A percentile compares a stretch with the other conserved stretches of the same genome.
These are phyloP conservation scores for Malurus alboscapulatus DNA, from an alignment of 2,113 vertebrate genomes.

Conservation along the genomic window DNA sequence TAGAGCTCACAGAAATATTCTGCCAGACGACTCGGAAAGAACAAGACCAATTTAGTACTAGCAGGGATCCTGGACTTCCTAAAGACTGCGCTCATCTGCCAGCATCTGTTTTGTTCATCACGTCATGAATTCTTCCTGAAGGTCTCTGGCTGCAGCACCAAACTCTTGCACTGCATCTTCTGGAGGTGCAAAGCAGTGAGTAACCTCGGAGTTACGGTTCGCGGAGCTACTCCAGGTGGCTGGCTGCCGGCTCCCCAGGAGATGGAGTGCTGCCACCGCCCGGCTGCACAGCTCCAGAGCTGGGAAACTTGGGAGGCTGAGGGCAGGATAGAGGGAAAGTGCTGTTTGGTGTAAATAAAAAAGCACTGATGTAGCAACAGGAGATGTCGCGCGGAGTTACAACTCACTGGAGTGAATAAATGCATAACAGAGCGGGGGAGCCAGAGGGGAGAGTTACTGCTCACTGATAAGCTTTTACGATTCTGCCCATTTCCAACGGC, in stretches of 20 bases:
- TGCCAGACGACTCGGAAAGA: not conserved
- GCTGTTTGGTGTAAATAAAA: not conserved
- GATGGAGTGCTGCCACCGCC: conserved; percentile 37
- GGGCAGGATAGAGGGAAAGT: not conserved
- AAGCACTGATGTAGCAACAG: not conserved
- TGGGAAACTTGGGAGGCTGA: not conserved
- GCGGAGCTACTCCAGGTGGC: accelerated
- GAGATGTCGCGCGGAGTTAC: accelerated
- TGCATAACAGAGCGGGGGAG: not conserved
- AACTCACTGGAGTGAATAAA: not conserved
- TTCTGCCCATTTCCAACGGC: not conserved
- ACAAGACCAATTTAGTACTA: not conserved
- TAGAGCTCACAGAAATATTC: not conserved
- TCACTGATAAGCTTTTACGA: not conserved
- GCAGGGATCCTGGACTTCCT: not conserved
- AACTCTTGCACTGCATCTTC: not conserved
- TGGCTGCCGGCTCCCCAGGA: not conserved
- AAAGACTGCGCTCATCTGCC: not conserved
- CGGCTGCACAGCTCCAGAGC: not conserved
- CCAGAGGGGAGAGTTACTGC: not conserved
- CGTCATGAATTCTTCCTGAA: not conserved
- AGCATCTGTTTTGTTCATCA: not conserved
- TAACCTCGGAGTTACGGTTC: not conserved
- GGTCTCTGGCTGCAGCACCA: not conserved
- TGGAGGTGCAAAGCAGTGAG: not conserved